These are phyloP conservation scores for Anabacerthia variegaticeps DNA, from an alignment of 2,797 vertebrate species.

Conservation along the genomic window DNA sequence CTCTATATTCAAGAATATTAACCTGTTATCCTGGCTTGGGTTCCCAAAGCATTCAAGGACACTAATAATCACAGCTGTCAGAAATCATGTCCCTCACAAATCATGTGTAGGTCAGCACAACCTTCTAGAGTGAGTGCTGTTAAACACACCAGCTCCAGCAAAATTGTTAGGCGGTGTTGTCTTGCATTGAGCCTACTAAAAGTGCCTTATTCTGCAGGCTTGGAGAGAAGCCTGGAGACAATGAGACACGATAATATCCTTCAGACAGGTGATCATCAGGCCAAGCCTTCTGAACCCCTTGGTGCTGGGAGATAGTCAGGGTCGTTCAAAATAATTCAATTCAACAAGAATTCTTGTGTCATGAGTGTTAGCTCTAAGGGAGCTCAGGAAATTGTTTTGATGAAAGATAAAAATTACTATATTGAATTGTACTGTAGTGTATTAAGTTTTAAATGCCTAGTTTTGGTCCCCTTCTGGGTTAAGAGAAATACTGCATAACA, in stretches of 20 bases:
- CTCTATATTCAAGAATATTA: neutral
- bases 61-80: neutral
- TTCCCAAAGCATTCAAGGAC: neutral
- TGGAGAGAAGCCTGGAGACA: neutral
- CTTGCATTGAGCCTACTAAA: neutral
- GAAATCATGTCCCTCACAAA: neutral
- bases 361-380: neutral
- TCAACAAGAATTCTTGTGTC: neutral
- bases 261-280: neutral
- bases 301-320: neutral
- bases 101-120: neutral
- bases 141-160: neutral
- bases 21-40: neutral
- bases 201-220: neutral
- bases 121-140: neutral
- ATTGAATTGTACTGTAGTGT: neutral
- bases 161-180: neutral
- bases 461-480: neutral
- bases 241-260: neutral
- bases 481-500: neutral
- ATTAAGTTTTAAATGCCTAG: neutral
- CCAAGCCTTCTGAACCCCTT: neutral
- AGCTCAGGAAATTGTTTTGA: neutral
- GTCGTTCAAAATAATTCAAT: neutral
- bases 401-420: neutral